phyloP scores from a whole-genome alignment of 2,888 invertebrate genomes.

The Pseudoips prasinana region DNA sequence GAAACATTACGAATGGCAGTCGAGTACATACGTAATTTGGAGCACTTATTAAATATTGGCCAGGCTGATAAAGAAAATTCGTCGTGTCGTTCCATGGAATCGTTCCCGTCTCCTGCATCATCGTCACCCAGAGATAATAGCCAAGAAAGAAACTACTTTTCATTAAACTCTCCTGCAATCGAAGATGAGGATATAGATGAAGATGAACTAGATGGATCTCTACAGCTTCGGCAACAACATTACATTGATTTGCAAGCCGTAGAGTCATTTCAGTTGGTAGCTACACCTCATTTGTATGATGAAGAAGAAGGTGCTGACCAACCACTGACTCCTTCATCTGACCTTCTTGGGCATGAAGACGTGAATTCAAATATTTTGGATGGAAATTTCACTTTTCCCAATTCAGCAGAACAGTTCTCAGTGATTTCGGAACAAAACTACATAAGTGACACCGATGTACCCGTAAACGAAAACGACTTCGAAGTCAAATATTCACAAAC shows the following conservation, averaged over 20 bases:
- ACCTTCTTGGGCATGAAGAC: constrained; percentile 73
- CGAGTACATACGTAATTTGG: constrained; percentile 92
- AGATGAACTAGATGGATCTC: constrained; percentile 67
- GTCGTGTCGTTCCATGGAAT: constrained; percentile 65
- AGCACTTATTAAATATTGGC: constrained; percentile 87
- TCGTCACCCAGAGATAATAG: constrained; percentile 77
- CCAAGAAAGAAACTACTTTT: constrained; percentile 75
- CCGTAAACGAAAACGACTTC: constrained; percentile 62
- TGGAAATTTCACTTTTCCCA: constrained; percentile 75
- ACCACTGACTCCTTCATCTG: constrained; percentile 77
- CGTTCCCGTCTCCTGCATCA: constrained; percentile 77
- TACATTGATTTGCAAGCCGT: constrained; percentile 83
- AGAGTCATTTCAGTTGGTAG: constrained; percentile 84
- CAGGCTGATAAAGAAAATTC: constrained; percentile 79
- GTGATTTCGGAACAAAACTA: constrained; percentile 75
- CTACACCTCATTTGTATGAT: constrained; percentile 80
- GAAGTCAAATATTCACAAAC: constrained; percentile 76
- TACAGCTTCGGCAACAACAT: constrained; percentile 78
- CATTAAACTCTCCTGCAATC: constrained; percentile 67
- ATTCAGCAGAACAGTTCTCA: constrained; percentile 74
- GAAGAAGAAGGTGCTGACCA: constrained; percentile 83
- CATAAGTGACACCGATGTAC: constrained; percentile 65
- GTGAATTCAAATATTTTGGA: constrained; percentile 75
- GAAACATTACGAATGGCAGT: constrained; percentile 95
- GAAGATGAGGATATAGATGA: constrained; percentile 74